Base-by-base conservation (phyloP, 1,140 invertebrate genomes). In the Sinella curviseta region DNA sequence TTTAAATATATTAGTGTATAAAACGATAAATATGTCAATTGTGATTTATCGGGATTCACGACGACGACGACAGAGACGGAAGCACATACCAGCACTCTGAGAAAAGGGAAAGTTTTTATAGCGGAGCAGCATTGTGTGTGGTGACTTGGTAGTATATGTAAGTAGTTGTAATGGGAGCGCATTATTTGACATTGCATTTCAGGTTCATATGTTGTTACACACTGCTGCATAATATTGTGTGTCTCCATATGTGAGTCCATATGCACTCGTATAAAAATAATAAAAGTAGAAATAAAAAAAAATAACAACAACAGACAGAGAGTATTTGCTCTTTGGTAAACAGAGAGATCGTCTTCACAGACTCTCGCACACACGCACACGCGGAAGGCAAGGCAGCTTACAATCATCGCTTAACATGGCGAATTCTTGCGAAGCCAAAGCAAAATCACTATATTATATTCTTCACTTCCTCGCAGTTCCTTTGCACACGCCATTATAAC, bases 11-110 rank as follows among this genome's bases (percentile, higher is more conserved):
- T 70, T 70, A 70, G 65, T 70, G 31, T 31, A 70, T 70, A 30
- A 70, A 70, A 33, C 65, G 26, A 70, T 70, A 70, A 70, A 70
- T 70, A 70, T 70, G 65, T 70, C 65, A 70, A 70, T 70, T 33
- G 65, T 70, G 65, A 70, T 70, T 70, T 70, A 70, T 70, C 31
- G 65, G 65, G 65, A 70, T 70, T 70, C 30, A 31, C 26, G 65
- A 70, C 57, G 57, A 65, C 57, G 26, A 26, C 57, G 24, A n/a
- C 24, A 26, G 55, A 70, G 65, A 70, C 65, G 65, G 65, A 70
- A 70, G 31, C 31, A 30, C 12, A 70, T 31, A 30, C 65, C 57
- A 48, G 57, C 16, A 65, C 24, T 8, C 57, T 65, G 57, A n/a
- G 57, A 17, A 26, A n/a, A 65, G 65, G 65, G 8, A 70, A 12